Percentiles rank a stretch among this genome's conserved stretches.
phyloP scores from a whole-genome alignment of 1,140 invertebrate genomes.

The Drosophila pallidifrons region DNA sequence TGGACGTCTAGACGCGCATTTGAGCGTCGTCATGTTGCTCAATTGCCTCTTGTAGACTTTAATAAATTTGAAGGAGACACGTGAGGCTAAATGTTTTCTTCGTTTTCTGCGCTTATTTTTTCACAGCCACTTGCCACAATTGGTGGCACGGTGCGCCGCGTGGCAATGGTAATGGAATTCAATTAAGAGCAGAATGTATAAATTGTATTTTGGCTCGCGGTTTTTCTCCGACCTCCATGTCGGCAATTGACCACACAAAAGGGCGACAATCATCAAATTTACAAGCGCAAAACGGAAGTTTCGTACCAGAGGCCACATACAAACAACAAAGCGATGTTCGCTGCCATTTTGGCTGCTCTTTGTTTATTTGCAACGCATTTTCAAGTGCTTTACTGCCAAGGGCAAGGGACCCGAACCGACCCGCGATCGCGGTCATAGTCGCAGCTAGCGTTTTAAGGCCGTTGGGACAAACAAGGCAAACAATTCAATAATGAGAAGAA shows the following conservation, averaged over 20 bases:
- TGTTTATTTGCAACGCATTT: conserved; percentile 77
- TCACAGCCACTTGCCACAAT: conserved; percentile 36
- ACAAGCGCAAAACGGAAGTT: conserved; percentile 60
- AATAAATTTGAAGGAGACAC: conserved; percentile 63
- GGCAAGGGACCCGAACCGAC: background rate
- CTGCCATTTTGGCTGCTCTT: conserved; percentile 62
- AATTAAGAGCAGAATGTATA: conserved; percentile 65
- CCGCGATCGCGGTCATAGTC: background rate
- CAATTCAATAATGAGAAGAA: conserved; percentile 73
- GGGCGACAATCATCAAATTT: conserved; percentile 34
- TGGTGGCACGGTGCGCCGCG: conserved; percentile 31
- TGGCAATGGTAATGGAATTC: conserved; percentile 62
- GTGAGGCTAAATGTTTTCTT: conserved; percentile 38
- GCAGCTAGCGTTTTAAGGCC: conserved; percentile 18
- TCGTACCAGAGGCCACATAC: conserved; percentile 24
- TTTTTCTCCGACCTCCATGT: conserved; percentile 21
- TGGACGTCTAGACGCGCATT: conserved; percentile 66
- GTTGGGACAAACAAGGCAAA: conserved; percentile 13
- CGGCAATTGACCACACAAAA: conserved; percentile 36
- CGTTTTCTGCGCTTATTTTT: background rate
- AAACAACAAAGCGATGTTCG: conserved; percentile 17
- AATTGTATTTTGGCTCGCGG: conserved; percentile 46
- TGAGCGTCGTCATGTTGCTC: conserved; percentile 32
- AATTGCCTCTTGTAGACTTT: conserved; percentile 57
- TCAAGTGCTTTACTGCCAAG: conserved; percentile 30